Percentiles rank a stretch among this genome's conserved stretches.
These are phyloP conservation scores for Microplitis deprimator DNA, from an alignment of 2,888 invertebrate species.

Conservation along the genomic window DNA sequence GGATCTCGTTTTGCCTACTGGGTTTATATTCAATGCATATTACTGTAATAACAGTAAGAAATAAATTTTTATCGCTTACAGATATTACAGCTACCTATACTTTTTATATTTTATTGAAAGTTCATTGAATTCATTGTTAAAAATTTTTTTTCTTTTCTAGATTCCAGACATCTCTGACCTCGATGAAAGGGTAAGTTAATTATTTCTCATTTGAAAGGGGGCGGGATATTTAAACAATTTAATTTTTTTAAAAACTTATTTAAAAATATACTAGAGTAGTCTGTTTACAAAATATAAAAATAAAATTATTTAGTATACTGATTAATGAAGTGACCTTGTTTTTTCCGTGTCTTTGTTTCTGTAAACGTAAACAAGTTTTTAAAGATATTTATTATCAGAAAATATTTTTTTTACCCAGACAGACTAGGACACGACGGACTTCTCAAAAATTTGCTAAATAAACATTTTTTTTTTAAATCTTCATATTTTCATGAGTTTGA, in stretches of 20 bases:
- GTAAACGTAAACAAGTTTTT: too few relatives aligned
- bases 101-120: too few relatives aligned
- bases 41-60: neutral
- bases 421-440: too few relatives aligned
- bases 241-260: neutral
- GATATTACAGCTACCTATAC: neutral
- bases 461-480: too few relatives aligned
- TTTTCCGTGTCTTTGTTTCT: too few relatives aligned
- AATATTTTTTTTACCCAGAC: too few relatives aligned
- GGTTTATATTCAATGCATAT: neutral
- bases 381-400: too few relatives aligned
- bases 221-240: neutral
- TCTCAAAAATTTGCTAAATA: too few relatives aligned
- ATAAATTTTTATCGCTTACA: neutral
- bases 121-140: neutral
- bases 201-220: constrained; percentile 4
- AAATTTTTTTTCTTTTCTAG: constrained; percentile 57
- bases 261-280: neutral
- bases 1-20: neutral
- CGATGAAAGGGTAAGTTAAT: constrained; percentile 67
- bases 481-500: too few relatives aligned
- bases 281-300: too few relatives aligned
- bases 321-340: too few relatives aligned
- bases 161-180: constrained; percentile 66
- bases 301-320: too few relatives aligned